A percentile compares a stretch with the other conserved stretches of the same genome.
Conservation (phyloP, 2,888 invertebrate species). For the Danaus chrysippus region DNA sequence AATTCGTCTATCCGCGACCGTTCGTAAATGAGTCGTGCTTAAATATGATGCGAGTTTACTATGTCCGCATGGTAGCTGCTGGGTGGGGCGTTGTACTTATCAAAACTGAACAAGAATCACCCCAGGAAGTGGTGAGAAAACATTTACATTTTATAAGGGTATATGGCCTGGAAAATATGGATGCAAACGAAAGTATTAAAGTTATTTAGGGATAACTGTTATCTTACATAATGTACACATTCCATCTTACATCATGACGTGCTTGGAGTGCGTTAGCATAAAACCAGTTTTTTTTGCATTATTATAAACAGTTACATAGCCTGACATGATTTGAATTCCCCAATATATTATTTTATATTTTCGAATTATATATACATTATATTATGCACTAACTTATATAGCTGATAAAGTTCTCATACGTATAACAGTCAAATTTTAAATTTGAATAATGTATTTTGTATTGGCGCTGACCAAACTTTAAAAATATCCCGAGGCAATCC, state of each 20-base stretch:
- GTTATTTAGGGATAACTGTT: slow-evolving; percentile 7
- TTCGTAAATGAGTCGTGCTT: slow-evolving; percentile 61
- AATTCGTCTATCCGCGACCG: slow-evolving; percentile 58
- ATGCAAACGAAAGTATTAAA: slow-evolving; percentile 17
- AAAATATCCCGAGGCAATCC: slow-evolving; percentile 54
- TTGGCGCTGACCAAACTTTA: no score
- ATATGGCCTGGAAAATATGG: neutral
- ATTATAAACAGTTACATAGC: slow-evolving; percentile 1
- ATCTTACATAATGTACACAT: slow-evolving; percentile 15
- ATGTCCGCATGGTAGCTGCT: slow-evolving; percentile 37
- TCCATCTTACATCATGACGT: slow-evolving; percentile 24
- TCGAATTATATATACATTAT: no score
- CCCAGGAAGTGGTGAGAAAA: slow-evolving; percentile 59
- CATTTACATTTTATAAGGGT: slow-evolving; percentile 15
- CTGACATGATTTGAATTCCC: neutral
- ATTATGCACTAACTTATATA: no score
- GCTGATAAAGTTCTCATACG: no score
- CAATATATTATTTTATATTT: neutral
- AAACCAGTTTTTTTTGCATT: slow-evolving; percentile 32
- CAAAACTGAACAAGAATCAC: slow-evolving; percentile 47
- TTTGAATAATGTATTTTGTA: no score
- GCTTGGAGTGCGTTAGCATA: slow-evolving; percentile 20
- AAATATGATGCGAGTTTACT: slow-evolving; percentile 64
- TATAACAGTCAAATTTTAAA: no score
- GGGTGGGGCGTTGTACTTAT: slow-evolving; percentile 51